These are phyloP conservation scores for Callospermophilus lateralis DNA, from an alignment of 2,113 vertebrate species.

Conservation along the genomic window DNA sequence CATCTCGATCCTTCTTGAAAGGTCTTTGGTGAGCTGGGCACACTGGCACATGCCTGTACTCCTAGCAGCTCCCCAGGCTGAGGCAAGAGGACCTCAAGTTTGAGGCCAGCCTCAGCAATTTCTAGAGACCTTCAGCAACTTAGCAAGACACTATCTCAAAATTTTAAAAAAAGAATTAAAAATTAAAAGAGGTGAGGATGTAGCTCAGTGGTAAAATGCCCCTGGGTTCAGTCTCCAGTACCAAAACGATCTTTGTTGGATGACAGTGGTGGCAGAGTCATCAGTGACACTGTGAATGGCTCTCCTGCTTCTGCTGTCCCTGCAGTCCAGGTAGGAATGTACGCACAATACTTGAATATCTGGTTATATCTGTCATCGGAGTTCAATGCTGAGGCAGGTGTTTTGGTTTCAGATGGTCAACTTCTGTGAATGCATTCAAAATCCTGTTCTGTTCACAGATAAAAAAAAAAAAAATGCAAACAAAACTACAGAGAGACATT, in stretches of 20 bases:
- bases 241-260: background rate
- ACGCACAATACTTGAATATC: background rate
- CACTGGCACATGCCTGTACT: too few species aligned
- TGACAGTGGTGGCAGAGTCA: rapidly evolving
- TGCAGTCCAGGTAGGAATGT: too few species aligned
- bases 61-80: too few species aligned
- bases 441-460: background rate
- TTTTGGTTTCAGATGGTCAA: background rate
- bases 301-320: background rate
- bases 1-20: background rate
- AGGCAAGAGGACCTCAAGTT: too few species aligned
- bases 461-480: too few species aligned
- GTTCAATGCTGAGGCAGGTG: background rate
- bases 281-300: rapidly evolving
- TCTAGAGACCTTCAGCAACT: too few species aligned
- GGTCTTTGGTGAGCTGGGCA: background rate
- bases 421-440: background rate
- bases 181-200: too few species aligned
- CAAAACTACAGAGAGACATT: background rate
- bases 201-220: too few species aligned
- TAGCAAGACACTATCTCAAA: too few species aligned
- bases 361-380: background rate
- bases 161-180: too few species aligned
- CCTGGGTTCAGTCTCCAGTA: too few species aligned
- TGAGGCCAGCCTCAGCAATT: too few species aligned